Evolutionary conservation across 2,797 vertebrate genomes (phyloP).

Genomic region (Thamnophis elegans): DNA sequence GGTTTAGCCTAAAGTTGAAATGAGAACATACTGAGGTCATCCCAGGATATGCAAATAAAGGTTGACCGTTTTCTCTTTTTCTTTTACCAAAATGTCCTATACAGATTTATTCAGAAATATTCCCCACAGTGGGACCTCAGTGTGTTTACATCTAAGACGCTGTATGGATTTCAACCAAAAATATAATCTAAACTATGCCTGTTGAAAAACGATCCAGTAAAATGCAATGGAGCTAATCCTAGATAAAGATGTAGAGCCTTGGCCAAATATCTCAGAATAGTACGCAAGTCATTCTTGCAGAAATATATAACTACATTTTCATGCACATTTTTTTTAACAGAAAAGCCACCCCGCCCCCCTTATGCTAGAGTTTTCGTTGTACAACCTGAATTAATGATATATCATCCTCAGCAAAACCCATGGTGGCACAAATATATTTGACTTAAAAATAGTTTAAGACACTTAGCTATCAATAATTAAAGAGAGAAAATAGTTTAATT

Average conservation of each 20-base stretch:
- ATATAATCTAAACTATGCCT: neutral
- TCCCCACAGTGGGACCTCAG: neutral
- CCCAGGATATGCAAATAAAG: neutral
- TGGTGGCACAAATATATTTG: neutral
- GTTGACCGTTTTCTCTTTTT: neutral
- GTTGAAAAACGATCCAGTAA: neutral
- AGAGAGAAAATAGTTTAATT: neutral
- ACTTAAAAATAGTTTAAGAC: neutral
- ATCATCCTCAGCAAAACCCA: neutral
- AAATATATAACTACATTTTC: neutral
- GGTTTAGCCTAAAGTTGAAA: neutral
- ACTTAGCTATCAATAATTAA: neutral
- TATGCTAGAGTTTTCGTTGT: neutral
- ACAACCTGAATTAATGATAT: neutral
- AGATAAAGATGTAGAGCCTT: neutral
- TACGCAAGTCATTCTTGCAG: neutral
- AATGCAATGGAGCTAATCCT: neutral
- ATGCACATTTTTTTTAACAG: neutral
- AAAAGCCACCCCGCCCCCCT: neutral
- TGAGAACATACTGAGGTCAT: constrained; percentile 11
- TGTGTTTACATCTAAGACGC: neutral
- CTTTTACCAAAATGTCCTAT: neutral
- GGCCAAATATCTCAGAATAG: neutral
- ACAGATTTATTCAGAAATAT: neutral
- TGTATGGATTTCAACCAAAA: neutral